A percentile compares a stretch with the other conserved stretches of the same genome.
Evolutionary conservation across 2,888 invertebrate genomes (phyloP).

Genomic region (Stenotaenia linearis): DNA sequence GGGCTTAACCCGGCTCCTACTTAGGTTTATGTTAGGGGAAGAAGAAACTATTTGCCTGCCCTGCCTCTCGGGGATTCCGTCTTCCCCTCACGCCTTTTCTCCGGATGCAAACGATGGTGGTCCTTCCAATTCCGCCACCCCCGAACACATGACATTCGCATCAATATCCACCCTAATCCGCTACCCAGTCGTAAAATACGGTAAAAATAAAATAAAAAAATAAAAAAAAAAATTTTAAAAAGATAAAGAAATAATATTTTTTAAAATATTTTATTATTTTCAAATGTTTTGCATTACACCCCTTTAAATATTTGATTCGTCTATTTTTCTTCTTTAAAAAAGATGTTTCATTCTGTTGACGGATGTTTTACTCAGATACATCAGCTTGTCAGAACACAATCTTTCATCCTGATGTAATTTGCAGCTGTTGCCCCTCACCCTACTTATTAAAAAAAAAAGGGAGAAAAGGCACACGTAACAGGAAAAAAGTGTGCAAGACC

Average conservation of each 20-base stretch:
- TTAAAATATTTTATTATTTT: too few relatives aligned
- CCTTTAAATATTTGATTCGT: background rate
- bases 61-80: constrained; percentile 21
- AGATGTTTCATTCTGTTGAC: background rate
- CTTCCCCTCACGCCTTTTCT: constrained; percentile 18
- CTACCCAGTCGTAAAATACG: background rate
- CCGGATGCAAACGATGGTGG: constrained; percentile 26
- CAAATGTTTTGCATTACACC: background rate
- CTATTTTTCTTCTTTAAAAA: constrained; percentile 1
- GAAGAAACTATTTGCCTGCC: constrained; percentile 16
- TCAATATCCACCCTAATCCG: background rate
- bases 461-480: background rate
- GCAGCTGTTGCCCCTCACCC: constrained; percentile 24
- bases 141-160: background rate
- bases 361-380: constrained; percentile 12
- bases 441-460: background rate
- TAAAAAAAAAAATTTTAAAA: background rate
- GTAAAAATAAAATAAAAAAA: background rate
- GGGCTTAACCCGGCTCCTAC: constrained; percentile 26
- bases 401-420: constrained; percentile 26
- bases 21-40: constrained; percentile 26
- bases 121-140: background rate
- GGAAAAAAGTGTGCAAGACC: background rate
- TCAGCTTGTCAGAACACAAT: constrained; percentile 20
- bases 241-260: too few relatives aligned